Conservation (phyloP, 2,113 vertebrate species). For the Axis porcinus region DNA sequence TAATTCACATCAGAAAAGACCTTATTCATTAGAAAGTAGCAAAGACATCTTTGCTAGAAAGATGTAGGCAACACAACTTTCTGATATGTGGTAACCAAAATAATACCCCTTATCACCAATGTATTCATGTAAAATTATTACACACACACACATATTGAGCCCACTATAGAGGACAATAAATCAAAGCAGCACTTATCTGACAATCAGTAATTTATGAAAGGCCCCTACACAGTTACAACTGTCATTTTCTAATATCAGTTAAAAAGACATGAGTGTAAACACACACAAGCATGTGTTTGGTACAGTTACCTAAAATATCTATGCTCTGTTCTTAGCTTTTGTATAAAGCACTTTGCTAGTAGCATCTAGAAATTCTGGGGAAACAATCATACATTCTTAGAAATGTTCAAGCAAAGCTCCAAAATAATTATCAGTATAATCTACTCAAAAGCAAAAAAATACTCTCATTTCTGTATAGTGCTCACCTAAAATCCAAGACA, state of each 20-base stretch:
- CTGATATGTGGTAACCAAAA: not conserved
- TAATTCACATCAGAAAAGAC: not conserved
- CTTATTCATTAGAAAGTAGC: not conserved
- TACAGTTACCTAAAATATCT: not conserved
- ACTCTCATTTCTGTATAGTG: not conserved
- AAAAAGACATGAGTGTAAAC: not conserved
- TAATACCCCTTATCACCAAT: not conserved
- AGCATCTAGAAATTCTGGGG: not conserved
- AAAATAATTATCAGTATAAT: not conserved
- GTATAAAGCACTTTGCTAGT: not conserved
- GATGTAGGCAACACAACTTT: not conserved
- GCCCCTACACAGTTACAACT: not conserved
- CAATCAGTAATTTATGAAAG: not conserved
- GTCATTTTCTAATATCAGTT: not conserved
- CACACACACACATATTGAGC: not conserved
- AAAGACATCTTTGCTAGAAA: not conserved
- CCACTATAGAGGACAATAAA: not conserved
- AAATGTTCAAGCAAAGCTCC: not conserved
- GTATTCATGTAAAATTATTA: not conserved
- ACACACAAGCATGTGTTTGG: not conserved
- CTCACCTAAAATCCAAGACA: not conserved
- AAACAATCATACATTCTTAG: not conserved
- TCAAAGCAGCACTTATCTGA: not conserved
- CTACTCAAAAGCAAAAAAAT: slow-evolving; percentile 13
- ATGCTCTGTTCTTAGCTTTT: not conserved